Base-by-base conservation (phyloP, 2,797 vertebrate genomes). In the Eulemur albifrons region DNA sequence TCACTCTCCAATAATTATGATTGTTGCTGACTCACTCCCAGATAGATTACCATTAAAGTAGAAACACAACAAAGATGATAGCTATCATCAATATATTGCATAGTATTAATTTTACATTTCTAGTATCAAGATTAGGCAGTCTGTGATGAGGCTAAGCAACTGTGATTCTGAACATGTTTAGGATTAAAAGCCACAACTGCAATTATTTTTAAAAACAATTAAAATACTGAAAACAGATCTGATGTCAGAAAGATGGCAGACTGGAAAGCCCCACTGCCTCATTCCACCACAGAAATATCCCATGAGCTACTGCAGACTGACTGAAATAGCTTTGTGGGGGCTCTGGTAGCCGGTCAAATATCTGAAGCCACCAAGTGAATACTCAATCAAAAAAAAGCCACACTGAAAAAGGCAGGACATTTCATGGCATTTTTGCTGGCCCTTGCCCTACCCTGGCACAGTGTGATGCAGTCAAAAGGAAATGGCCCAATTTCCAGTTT, bases 1-100 rank as follows among this genome's bases (percentile, higher is more conserved):
- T 80, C 50, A 76, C 4, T 81, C 25, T 43, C 45, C 4, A 70
- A 59, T 82, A 54, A 90, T 73, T 84, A 67, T 15, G 25, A 84
- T 45, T 87, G 32, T n/a, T 69, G n/a, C 23, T 57, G 30, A 85
- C 40, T 50, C 0, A 50, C 6, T 76, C 30, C 50, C 50, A 52
- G 59, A 76, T n/a, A 25, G 23, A 88, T 85, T 65, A 65, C 18
- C 25, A 88, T 76, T 91, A 93, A 84, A 80, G 80, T 7, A 93
- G 57, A 90, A 94, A 88, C 7, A 50, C 94, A 83, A 82, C 52
- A 94, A 88, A 81, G 43, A 65, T 77, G 67, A 67, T 30, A 82
- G n/a, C 17, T 80, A 72, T 80, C 38, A 87, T 88, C 63, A 82
- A 67, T 73, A 35, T 15, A 85, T 43, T 45, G n/a, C 75, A 2